phyloP scores from a whole-genome alignment of 2,888 invertebrate genomes.

The Lydus trimaculatus region DNA sequence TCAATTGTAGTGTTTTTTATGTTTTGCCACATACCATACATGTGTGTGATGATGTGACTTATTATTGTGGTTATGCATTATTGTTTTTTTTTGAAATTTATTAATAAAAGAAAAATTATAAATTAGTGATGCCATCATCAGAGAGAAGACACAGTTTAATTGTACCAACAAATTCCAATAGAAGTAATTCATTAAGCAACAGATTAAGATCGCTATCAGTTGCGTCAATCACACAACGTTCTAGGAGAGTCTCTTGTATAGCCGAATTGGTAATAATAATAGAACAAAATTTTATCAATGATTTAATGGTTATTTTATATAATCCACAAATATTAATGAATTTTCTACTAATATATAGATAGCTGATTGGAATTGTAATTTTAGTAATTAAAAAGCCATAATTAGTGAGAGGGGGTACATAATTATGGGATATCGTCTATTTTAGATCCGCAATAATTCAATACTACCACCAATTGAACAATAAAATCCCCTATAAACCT shows the following conservation, averaged over 20 bases:
- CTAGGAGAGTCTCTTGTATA: conserved; percentile 23
- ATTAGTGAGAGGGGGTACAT: not conserved
- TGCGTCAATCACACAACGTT: conserved; percentile 17
- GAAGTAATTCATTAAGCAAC: conserved; percentile 21
- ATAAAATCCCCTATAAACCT: not conserved
- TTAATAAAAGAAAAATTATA: not conserved
- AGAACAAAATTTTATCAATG: not conserved
- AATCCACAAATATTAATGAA: too few species aligned
- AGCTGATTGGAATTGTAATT: too few species aligned
- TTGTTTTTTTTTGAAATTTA: not conserved
- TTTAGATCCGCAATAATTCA: not conserved
- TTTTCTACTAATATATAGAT: too few species aligned
- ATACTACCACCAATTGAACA: not conserved
- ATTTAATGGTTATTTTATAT: not conserved
- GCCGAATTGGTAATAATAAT: conserved; percentile 20
- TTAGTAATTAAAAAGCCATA: too few species aligned
- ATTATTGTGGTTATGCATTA: not conserved
- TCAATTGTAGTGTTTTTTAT: too few species aligned
- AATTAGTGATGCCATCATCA: not conserved
- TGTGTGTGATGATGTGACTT: not conserved
- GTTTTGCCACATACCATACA: too few species aligned
- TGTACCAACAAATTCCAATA: not conserved
- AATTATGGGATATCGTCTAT: not conserved
- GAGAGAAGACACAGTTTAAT: not conserved
- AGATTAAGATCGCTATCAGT: conserved; percentile 19